Evolutionary conservation across 92 coral and sea anemone genomes (phyloP).

Genomic region (Epizoanthus illoricatus): DNA sequence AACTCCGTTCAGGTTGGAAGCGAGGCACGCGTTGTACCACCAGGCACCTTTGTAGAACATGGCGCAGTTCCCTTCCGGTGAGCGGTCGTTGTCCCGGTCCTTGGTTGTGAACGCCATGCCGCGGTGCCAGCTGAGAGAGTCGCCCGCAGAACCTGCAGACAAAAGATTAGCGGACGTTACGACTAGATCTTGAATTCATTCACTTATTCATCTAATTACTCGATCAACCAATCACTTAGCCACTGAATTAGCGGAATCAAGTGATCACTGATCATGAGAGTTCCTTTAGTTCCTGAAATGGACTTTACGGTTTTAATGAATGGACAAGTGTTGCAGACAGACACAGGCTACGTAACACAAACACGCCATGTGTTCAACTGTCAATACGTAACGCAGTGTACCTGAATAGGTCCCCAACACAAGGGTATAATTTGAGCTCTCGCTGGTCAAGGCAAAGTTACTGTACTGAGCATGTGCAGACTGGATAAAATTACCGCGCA

Average conservation of each 20-base stretch:
- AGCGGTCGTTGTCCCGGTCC: slow-evolving; percentile 54
- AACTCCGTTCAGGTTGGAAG: slow-evolving; percentile 54
- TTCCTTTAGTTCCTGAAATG: too few relatives aligned
- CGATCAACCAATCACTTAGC: too few relatives aligned
- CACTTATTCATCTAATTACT: too few relatives aligned
- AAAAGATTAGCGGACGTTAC: neutral
- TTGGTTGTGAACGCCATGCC: slow-evolving; percentile 59
- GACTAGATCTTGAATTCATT: too few relatives aligned
- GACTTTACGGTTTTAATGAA: too few relatives aligned
- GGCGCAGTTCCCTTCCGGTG: slow-evolving; percentile 56
- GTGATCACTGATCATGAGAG: too few relatives aligned
- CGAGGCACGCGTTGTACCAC: slow-evolving; percentile 56
- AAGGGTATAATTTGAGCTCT: slow-evolving; percentile 47
- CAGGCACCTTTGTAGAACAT: slow-evolving; percentile 58
- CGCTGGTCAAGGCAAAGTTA: slow-evolving; percentile 44
- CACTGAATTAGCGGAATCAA: too few relatives aligned
- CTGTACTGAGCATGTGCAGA: slow-evolving; percentile 57
- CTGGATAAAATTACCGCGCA: slow-evolving; percentile 42
- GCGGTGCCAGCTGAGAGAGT: slow-evolving; percentile 55
- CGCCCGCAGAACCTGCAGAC: slow-evolving; percentile 51
- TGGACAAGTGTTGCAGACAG: too few relatives aligned
- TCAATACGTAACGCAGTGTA: neutral
- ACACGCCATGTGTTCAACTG: too few relatives aligned
- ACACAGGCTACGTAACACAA: too few relatives aligned
- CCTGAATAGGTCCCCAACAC: slow-evolving; percentile 45